Percentiles rank a stretch among this genome's conserved stretches.
Evolutionary conservation across 2,113 vertebrate species (phyloP).

Genomic region (Centropus bengalensis): DNA sequence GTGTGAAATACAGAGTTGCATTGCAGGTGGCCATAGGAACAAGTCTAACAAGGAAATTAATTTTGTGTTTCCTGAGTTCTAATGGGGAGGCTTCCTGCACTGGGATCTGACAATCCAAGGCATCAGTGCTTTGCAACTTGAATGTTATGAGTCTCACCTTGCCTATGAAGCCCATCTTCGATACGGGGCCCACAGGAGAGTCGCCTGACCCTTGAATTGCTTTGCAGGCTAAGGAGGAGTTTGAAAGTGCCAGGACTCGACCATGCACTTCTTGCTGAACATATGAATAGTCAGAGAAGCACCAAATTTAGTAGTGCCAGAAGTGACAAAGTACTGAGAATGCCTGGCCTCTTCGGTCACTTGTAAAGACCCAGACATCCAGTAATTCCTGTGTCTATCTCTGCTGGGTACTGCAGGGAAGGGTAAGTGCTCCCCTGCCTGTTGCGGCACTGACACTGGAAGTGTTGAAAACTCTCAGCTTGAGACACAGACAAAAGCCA

Average conservation of each 20-base stretch:
- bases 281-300: background rate
- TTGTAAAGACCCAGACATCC: background rate
- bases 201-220: background rate
- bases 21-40: background rate
- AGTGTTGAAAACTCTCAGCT: background rate
- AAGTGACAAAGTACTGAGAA: background rate
- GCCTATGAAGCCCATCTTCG: background rate
- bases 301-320: background rate
- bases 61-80: background rate
- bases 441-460: background rate
- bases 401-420: background rate
- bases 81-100: background rate
- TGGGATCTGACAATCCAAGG: background rate
- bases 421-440: background rate
- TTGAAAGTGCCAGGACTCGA: background rate
- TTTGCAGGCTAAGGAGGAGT: background rate
- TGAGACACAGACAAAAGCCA: background rate
- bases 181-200: background rate
- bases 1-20: background rate
- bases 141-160: background rate
- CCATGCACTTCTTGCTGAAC: background rate
- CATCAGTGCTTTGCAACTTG: background rate
- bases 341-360: background rate
- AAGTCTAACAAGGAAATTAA: background rate
- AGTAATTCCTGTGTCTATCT: background rate